Conservation (phyloP, 2,113 vertebrate genomes). For the Vulpes vulpes region DNA sequence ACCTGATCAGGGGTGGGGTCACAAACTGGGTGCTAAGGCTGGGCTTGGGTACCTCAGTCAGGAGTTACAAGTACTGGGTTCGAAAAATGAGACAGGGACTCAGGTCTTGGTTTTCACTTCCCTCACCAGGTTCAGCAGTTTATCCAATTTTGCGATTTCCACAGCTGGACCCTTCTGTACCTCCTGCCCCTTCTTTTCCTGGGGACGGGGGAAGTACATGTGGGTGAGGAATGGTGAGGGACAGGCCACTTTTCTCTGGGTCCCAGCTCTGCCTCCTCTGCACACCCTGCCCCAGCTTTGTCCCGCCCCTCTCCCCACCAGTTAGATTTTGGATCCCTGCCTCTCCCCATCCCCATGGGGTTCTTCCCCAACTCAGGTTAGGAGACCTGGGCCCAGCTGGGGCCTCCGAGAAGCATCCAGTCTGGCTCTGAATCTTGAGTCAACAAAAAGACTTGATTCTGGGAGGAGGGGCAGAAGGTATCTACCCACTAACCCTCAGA, state of each 20-base stretch:
- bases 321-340: neutral
- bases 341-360: neutral
- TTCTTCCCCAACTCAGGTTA: neutral
- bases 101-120: slow-evolving; percentile 83
- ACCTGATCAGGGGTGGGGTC: neutral
- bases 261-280: neutral
- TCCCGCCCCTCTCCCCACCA: neutral
- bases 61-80: neutral
- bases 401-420: neutral
- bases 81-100: slow-evolving; percentile 23
- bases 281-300: neutral
- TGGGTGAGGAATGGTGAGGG: neutral
- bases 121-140: slow-evolving; percentile 92
- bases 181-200: slow-evolving; percentile 96
- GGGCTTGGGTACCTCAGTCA: neutral
- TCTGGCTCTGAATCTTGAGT: neutral
- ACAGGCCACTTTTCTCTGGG: neutral
- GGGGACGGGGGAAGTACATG: neutral
- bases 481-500: neutral
- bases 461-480: neutral
- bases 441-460: neutral
- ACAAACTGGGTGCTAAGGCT: neutral
- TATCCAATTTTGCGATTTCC: slow-evolving; percentile 95
- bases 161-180: slow-evolving; percentile 91
- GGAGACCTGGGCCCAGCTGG: neutral